Conservation (phyloP, 2,888 invertebrate genomes). For the Orthonevra nobilis region DNA sequence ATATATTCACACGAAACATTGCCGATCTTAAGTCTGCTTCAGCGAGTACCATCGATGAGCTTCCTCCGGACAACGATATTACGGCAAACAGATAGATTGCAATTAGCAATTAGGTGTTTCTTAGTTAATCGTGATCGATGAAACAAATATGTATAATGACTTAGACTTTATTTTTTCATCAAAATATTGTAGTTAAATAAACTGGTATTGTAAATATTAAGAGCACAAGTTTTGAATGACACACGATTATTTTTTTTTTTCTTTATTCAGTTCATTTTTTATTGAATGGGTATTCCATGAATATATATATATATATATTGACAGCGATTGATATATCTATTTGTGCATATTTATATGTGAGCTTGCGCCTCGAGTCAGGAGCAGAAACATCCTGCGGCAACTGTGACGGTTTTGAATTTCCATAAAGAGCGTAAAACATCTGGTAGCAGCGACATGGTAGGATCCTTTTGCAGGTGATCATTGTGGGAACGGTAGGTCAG, state of each 20-base stretch:
- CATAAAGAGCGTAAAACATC: constrained; percentile 74
- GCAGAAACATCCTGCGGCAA: constrained; percentile 79
- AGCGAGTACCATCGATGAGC: constrained; percentile 46
- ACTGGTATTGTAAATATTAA: constrained; percentile 60
- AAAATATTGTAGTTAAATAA: constrained; percentile 60
- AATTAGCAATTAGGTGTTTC: constrained; percentile 36
- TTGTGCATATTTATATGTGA: background rate
- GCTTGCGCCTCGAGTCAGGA: constrained; percentile 71
- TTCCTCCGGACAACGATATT: constrained; percentile 45
- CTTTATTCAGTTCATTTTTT: constrained; percentile 50
- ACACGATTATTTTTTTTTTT: constrained; percentile 11
- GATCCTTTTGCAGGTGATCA: constrained; percentile 73
- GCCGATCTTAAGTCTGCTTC: background rate
- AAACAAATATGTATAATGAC: constrained; percentile 61
- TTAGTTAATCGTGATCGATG: constrained; percentile 38
- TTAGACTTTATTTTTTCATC: constrained; percentile 68
- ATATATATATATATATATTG: constrained; percentile 35
- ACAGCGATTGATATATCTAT: constrained; percentile 37
- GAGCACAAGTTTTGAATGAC: constrained; percentile 40
- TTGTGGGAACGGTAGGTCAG: constrained; percentile 73
- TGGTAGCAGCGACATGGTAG: constrained; percentile 72
- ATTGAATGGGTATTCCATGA: constrained; percentile 33
- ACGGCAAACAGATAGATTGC: constrained; percentile 31
- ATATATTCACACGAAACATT: constrained; percentile 10
- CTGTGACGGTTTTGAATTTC: constrained; percentile 78